Percentiles rank a stretch among this genome's conserved stretches.
These are phyloP conservation scores for Falco berigora DNA, from an alignment of 2,797 vertebrate genomes.

Conservation along the genomic window DNA sequence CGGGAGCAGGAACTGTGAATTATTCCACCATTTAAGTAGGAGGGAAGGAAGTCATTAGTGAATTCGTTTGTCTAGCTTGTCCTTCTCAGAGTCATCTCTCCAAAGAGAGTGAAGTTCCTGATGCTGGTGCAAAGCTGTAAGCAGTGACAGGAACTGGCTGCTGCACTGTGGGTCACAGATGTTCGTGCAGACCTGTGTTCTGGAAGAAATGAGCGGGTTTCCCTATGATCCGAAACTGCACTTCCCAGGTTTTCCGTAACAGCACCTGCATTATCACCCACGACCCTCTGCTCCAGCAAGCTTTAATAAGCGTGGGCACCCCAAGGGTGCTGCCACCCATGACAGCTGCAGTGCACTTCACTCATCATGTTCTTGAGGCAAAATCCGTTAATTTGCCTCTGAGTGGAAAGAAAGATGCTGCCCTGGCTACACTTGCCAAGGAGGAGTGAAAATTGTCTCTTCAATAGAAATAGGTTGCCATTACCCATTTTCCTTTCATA, in stretches of 20 bases:
- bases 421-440: constrained; percentile 29
- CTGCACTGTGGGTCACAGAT: neutral
- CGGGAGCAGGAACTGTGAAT: neutral
- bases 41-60: constrained; percentile 57
- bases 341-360: neutral
- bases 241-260: neutral
- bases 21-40: constrained; percentile 15
- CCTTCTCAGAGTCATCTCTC: constrained; percentile 8
- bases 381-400: constrained; percentile 10
- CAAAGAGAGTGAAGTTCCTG: neutral
- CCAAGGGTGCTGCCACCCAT: neutral
- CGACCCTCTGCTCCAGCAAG: neutral
- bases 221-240: fast-evolving
- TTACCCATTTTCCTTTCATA: constrained; percentile 32
- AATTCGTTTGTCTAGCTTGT: constrained; percentile 57
- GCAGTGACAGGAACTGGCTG: neutral
- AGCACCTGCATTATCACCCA: neutral
- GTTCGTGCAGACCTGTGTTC: fast-evolving
- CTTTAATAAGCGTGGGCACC: neutral
- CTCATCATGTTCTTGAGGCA: neutral
- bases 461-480: constrained; percentile 23
- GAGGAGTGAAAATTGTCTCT: constrained; percentile 35
- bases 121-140: neutral
- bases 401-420: neutral
- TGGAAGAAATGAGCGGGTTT: neutral